A percentile compares a stretch with the other conserved stretches of the same genome.
These are phyloP conservation scores for Chaetophractus vellerosus DNA, from an alignment of 2,797 vertebrate species.

Conservation along the genomic window DNA sequence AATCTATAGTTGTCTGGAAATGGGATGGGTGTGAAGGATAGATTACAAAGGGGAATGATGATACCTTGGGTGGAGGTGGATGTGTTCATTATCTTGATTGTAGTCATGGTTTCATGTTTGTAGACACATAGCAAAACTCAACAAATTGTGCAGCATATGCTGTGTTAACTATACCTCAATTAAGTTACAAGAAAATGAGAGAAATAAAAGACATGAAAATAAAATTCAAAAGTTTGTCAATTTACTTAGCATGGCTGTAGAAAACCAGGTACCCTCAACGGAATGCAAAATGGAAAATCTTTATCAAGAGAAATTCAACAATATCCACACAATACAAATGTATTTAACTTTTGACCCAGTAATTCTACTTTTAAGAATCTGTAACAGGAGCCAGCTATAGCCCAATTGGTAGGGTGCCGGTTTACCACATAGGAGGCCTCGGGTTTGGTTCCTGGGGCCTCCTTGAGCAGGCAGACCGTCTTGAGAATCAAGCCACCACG, in stretches of 20 bases:
- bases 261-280: not conserved
- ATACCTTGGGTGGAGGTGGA: not conserved
- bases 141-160: not conserved
- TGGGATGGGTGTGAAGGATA: not conserved
- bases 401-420: no score
- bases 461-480: no score
- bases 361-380: constrained; percentile 58
- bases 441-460: no score
- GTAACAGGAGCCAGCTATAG: no score
- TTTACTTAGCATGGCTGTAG: not conserved
- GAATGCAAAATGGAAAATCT: constrained; percentile 11
- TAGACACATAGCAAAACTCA: not conserved
- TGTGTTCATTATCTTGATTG: not conserved
- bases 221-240: constrained; percentile 27
- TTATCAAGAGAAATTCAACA: not conserved
- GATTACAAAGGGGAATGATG: not conserved
- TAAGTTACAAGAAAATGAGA: constrained; percentile 7
- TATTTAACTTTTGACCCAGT: constrained; percentile 42
- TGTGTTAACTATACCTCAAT: not conserved
- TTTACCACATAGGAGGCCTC: no score
- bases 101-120: not conserved
- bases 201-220: not conserved
- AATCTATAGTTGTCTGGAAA: not conserved
- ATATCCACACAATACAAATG: constrained; percentile 25
- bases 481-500: no score